Evolutionary conservation across 1,140 invertebrate species (phyloP).

Genomic region (Panulirus ornatus): DNA sequence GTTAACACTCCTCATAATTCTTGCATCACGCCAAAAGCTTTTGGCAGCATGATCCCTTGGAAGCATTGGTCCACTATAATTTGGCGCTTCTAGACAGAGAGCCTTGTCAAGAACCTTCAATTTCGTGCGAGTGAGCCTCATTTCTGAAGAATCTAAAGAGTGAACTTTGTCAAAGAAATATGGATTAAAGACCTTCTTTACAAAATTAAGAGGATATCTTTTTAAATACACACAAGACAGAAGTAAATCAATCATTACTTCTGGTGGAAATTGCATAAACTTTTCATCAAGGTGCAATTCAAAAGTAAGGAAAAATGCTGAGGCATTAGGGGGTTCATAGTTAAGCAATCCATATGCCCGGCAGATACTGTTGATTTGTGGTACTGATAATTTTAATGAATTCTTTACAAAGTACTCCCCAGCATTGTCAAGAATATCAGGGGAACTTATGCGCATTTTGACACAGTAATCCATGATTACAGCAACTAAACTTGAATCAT

Average conservation of each 20-base stretch:
- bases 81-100: constrained; percentile 83
- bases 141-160: constrained; percentile 77
- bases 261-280: constrained; percentile 82
- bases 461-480: constrained; percentile 83
- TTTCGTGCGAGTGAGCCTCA: constrained; percentile 78
- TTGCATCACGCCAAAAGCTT: constrained; percentile 80
- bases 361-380: constrained; percentile 82
- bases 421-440: constrained; percentile 81
- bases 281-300: constrained; percentile 82
- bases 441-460: constrained; percentile 82
- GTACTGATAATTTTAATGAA: constrained; percentile 79
- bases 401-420: constrained; percentile 82
- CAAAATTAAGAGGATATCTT: constrained; percentile 83
- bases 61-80: constrained; percentile 82
- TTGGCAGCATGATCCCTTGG: constrained; percentile 80
- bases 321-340: constrained; percentile 80
- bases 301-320: constrained; percentile 82
- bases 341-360: constrained; percentile 83
- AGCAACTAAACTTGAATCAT: constrained; percentile 81
- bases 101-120: constrained; percentile 83
- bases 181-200: constrained; percentile 82
- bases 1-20: constrained; percentile 81
- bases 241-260: constrained; percentile 82
- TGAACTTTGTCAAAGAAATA: constrained; percentile 83
- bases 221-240: constrained; percentile 84